Evolutionary conservation across 2,888 invertebrate genomes (phyloP), one percentile per base, ranked within the genome.

Genomic region (Antitype chi): DNA sequence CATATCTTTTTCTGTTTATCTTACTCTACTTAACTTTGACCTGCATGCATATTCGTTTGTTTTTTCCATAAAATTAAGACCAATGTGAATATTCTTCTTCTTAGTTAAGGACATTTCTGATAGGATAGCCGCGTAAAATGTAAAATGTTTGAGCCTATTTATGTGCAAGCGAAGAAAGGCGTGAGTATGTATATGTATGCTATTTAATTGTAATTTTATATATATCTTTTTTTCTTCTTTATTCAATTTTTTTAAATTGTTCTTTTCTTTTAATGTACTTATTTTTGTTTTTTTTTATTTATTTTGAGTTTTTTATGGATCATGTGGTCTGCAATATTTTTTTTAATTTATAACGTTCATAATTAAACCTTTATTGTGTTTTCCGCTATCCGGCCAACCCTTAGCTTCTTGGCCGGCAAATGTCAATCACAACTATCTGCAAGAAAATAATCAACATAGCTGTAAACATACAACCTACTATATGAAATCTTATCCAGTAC

Each of bases 391-490:
- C 47, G 49, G 28, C 69, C 53, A 62, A 63, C 62, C 76, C 76
- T 78, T 69, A 70, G 13, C 25, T 69, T 55, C 25, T 59, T 52
- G 43, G 57, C 74, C 67, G 5, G 71, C 70, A 70, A 72, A 78
- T 74, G 55, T 73, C 74, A 80, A 75, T 78, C 55, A 79, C 47
- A 62, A 76, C 60, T 52, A 74, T 76, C 70, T 76, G 75, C 74
- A 80, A 80, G 74, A 78, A 80, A 74, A 86, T 81, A 74, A 77
- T 76, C 70, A 80, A 74, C 71, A 69, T 77, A 86, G 62, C 82
- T 76, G 76, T 84, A 84, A 85, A 84, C 66, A 68, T 62, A 69
- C 71, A 80, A 72, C 70, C 70, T 70, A 74, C 69, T 74, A 57
- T 68, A 71, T 70, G 53, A 62, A 75, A 78, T 62, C 32, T 2